Percentiles rank a stretch among this genome's conserved stretches.
These are phyloP conservation scores for Linyphia triangularis DNA, from an alignment of 2,888 invertebrate genomes.

Conservation along the genomic window DNA sequence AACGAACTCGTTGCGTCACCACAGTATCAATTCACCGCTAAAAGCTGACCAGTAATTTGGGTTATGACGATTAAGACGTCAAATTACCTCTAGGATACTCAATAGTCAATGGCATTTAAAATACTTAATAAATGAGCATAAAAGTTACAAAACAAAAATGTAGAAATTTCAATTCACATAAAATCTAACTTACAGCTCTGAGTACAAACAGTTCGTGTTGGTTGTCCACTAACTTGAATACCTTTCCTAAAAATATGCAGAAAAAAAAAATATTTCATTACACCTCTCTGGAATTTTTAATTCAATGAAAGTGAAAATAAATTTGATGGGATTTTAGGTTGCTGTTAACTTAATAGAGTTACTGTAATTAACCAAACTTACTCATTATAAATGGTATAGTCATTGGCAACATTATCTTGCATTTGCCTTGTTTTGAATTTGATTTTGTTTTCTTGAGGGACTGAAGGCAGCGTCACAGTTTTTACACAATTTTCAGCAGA, in stretches of 20 bases:
- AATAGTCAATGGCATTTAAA: too few relatives aligned
- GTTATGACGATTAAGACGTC: too few relatives aligned
- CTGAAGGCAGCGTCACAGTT: not conserved
- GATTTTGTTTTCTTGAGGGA: not conserved
- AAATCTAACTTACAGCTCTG: conserved; percentile 1
- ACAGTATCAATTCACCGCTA: too few relatives aligned
- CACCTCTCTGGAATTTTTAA: too few relatives aligned
- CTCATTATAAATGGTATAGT: not conserved
- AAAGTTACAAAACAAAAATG: not conserved
- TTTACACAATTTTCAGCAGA: not conserved
- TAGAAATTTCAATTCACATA: too few relatives aligned
- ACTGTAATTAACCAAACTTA: not conserved
- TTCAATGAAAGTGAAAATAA: not conserved
- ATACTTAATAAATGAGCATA: too few relatives aligned
- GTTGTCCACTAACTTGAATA: not conserved
- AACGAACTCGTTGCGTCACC: too few relatives aligned
- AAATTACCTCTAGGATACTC: too few relatives aligned
- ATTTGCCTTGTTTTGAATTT: not conserved
- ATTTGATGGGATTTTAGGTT: too few relatives aligned
- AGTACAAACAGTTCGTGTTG: not conserved
- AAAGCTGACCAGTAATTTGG: too few relatives aligned
- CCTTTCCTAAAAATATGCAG: not conserved
- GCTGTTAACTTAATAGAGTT: not conserved
- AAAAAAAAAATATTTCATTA: not conserved
- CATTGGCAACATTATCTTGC: not conserved